Base-by-base conservation (phyloP, 35 echinoderm and acorn worm species). In the Holothuria glaberrima region DNA sequence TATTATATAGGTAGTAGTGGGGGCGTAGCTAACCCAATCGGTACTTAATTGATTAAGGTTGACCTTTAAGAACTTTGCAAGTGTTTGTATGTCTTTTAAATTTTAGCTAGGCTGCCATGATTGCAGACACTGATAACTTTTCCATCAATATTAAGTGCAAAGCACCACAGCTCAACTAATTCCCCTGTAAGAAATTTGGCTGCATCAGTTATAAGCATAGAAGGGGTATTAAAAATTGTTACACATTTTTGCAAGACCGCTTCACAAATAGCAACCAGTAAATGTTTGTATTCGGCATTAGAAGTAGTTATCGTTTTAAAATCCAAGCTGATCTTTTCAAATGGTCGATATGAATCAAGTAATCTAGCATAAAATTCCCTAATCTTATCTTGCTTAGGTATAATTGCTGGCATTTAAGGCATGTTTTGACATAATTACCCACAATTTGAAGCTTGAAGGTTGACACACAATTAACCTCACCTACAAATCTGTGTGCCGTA, bases 301-400 rank as follows among this genome's bases (percentile, higher is more conserved):
- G 12, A 66, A 16, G 63, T 66, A 25, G 63, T 0, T 19, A 66
- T 66, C 68, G n/a, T n/a, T n/a, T n/a, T n/a, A n/a, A n/a, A n/a
- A n/a, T n/a, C n/a, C n/a, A n/a, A n/a, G n/a, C n/a, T 89, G 12
- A 89, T 18, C 30, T 5, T 89, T n/a, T 89, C 88, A 76, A 89
- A 89, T 33, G 88, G 25, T 78, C 88, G n/a, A 44, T 89, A 89
- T 9, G 48, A 17, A 62, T 76, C 70, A 31, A 71, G 88, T 60
- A 89, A 29, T 63, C 88, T 78, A 0, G 12, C 4, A 88, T 88
- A 19, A 66, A 66, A 66, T 29, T 25, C 7, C 21, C 63, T 9
- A 16, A 29, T 7, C 20, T 66, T 66, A 66, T 66, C 12, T 66
- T 22, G 12, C 63, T 66, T 66, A 66, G 22, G 22, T 29, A 16